Evolutionary conservation across 2,888 invertebrate species (phyloP).

Genomic region (Pristionchus fissidentatus): DNA sequence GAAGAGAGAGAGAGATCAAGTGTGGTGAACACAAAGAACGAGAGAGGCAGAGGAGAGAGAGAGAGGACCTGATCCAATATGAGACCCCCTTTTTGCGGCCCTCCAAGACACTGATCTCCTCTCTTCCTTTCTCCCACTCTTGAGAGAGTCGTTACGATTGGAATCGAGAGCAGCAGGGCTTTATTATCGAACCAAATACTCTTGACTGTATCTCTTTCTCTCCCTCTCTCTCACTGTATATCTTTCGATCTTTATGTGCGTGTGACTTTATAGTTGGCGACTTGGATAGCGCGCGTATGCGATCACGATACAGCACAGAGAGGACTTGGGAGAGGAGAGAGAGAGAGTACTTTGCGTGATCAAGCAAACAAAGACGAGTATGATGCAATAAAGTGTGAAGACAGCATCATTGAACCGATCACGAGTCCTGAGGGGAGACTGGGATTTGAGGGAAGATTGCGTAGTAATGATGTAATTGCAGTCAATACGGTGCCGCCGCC

Average conservation of each 20-base stretch:
- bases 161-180: not conserved
- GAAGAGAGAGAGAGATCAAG: conserved; percentile 11
- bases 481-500: conserved; percentile 68
- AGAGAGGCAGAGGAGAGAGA: conserved; percentile 1
- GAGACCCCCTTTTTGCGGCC: conserved; percentile 6
- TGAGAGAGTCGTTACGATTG: conserved; percentile 34
- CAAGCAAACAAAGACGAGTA: conserved; percentile 3
- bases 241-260: no score
- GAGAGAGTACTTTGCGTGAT: not conserved
- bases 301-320: not conserved
- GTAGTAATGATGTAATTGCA: conserved; percentile 54
- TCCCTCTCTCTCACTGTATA: no score
- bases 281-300: conserved; percentile 11
- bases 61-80: conserved; percentile 35
- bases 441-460: not conserved
- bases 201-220: no score
- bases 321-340: not conserved
- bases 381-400: conserved; percentile 35
- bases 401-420: conserved; percentile 13
- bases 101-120: conserved; percentile 1
- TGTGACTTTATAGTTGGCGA: no score
- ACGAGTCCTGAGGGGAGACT: not conserved
- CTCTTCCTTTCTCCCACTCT: not conserved
- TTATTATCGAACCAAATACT: conserved; percentile 14
- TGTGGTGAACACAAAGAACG: conserved; percentile 31